Base-by-base conservation (phyloP, 92 coral and sea anemone genomes). In the Actinostola sp. region DNA sequence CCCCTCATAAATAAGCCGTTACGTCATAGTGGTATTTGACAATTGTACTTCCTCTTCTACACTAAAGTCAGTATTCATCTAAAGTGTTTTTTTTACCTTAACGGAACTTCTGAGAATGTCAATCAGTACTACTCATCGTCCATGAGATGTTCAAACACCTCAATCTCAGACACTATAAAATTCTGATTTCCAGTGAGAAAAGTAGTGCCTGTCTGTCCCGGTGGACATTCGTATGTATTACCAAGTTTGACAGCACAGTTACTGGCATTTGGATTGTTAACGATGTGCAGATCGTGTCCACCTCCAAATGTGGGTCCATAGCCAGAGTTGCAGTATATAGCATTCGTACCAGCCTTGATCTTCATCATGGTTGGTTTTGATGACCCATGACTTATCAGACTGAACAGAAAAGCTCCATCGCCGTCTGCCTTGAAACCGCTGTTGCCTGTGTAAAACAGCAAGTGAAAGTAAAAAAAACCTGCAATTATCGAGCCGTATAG, bases 231-330 rank as follows among this genome's bases (percentile, higher is more conserved):
- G 31, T 83, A 83, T 2, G 75, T n/a, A 17, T 55, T 8, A 66
- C 63, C 63, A 46, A 80, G 60, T n/a, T 0, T 14, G 61, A 25
- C 29, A 19, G 69, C 11, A 2, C 66, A 41, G 58, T 71, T 78
- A 31, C 1, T 25, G 20, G 66, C 19, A 45, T 66, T 72, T 36
- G 89, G 84, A 39, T 68, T 43, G 64, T 66, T 72, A 9, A 35
- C 23, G 61, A 84, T 72, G 35, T 7, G 1, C 42, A 84, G 58
- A 42, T 79, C 85, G 52, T 45, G 34, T 27, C 69, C 77, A 3
- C 63, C 36, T 64, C 93, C 93, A 83, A 84, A 88, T 23, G 50
- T 30, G 8, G 93, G 89, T 7, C 93, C 86, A 65, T 48, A 79
- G 71, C 73, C 13, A 24, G 66, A 44, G 25, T 57, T 31, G 58